phyloP scores from a whole-genome alignment of 2,888 invertebrate genomes.

The Megamerina dolium region DNA sequence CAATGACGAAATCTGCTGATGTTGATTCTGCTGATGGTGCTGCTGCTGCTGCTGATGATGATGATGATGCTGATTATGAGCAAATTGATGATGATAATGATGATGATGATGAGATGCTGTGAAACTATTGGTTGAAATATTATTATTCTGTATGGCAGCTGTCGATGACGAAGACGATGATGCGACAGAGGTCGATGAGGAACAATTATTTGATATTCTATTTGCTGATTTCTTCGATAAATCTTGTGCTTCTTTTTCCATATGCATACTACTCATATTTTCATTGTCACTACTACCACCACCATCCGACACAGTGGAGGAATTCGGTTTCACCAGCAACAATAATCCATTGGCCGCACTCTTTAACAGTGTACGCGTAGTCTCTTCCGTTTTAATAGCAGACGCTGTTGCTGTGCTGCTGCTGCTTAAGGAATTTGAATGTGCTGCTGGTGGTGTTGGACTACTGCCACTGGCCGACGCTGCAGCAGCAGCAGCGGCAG shows the following conservation, averaged over 20 bases:
- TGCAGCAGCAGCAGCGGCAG: constrained; percentile 5
- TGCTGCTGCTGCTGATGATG: constrained; percentile 15
- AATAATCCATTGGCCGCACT: constrained; percentile 17
- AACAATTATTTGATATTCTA: not conserved
- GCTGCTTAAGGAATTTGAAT: constrained; percentile 22
- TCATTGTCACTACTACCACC: too few species aligned
- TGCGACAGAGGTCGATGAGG: constrained; percentile 1
- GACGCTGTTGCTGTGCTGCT: constrained; percentile 18
- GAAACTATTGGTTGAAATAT: constrained; percentile 17
- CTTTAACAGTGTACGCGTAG: constrained; percentile 25
- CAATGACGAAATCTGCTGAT: constrained; percentile 6
- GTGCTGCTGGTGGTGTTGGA: constrained; percentile 30
- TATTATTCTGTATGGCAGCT: constrained; percentile 16
- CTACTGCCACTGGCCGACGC: constrained; percentile 12
- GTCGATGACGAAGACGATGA: constrained; percentile 10
- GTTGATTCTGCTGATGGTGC: too few species aligned
- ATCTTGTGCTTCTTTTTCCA: constrained; percentile 38
- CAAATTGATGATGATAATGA: constrained; percentile 11
- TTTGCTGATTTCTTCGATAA: constrained; percentile 34
- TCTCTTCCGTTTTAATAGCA: constrained; percentile 24
- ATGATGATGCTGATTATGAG: constrained; percentile 17
- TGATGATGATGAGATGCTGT: constrained; percentile 11
- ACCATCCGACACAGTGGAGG: not conserved
- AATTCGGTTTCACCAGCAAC: too few species aligned
- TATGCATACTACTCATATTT: not conserved